Base-by-base conservation (phyloP, 2,888 invertebrate species). In the Diploptera punctata region DNA sequence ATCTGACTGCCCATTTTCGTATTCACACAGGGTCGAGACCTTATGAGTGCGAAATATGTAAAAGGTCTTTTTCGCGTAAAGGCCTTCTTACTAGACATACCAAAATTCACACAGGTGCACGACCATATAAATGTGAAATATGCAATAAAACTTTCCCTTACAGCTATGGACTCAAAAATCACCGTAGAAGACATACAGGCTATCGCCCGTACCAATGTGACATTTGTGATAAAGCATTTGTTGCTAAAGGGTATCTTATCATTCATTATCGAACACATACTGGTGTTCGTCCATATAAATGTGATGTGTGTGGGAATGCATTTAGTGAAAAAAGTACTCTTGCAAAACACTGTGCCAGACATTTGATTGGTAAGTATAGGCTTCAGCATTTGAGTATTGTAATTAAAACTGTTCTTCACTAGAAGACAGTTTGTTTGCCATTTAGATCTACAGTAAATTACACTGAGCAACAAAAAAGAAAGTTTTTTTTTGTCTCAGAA, bases 221-320 rank as follows among this genome's bases (percentile, higher is more conserved):
- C 24, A 33, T 67, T 1, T 67, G 67, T 33, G n/a, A 26, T 18
- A 43, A 19, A 2, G 1, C 18, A 0, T 49, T 67, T 38, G 49
- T 33, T 16, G 18, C 31, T 13, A 9, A 19, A 18, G 29, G 67
- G 9, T 16, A 67, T 21, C 67, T 67, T 16, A 44, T 19, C 5
- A 67, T 18, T n/a, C 67, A 67, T 47, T 26, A 21, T 24, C 44
- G 44, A 3, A 44, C 49, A 5, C 67, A 67, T n/a, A 19, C 67
- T 0, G 67, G 67, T 3, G 67, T 24, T 19, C 33, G 38, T 10
- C 67, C 67, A 18, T 44, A 21, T 24, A 47, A 67, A 49, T 67
- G 67, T 24, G 67, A 67, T 38, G 67, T 67, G 0, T 67, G 67
- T 9, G n/a, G 24, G 9, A 57, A 57, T n/a, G 26, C 13, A 29